phyloP scores from a whole-genome alignment of 2,888 invertebrate species.

The Agriotes lineatus region DNA sequence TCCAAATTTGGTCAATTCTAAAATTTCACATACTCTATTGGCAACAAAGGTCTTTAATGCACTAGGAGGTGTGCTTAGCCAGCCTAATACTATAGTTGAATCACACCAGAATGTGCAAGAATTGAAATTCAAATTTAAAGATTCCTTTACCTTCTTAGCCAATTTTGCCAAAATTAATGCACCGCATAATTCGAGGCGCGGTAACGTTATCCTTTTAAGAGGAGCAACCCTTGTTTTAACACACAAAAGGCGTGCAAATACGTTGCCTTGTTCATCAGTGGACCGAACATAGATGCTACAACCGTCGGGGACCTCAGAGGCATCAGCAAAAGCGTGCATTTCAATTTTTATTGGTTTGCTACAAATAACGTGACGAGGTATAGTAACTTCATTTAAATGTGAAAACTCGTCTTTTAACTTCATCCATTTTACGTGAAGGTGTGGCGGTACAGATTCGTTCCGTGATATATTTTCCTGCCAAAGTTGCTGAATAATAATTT shows the following conservation, averaged over 20 bases:
- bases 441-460: too few relatives aligned
- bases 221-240: neutral
- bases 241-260: neutral
- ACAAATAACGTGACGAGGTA: slow-evolving; percentile 5
- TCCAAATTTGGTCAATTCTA: slow-evolving; percentile 30
- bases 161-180: neutral
- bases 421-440: too few relatives aligned
- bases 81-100: slow-evolving; percentile 50
- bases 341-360: neutral
- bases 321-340: neutral
- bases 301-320: neutral
- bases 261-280: neutral
- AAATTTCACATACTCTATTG: slow-evolving; percentile 50
- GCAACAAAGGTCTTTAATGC: slow-evolving; percentile 51
- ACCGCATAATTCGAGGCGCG: neutral
- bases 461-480: too few relatives aligned
- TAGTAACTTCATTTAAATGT: neutral
- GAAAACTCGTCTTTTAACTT: neutral
- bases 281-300: neutral
- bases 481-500: too few relatives aligned
- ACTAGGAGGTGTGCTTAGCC: slow-evolving; percentile 43
- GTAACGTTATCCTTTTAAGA: neutral
- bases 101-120: slow-evolving; percentile 48
- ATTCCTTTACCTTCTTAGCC: neutral
- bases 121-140: slow-evolving; percentile 32